phyloP scores from a whole-genome alignment of 37 sponge, comb jelly and placozoan genomes.

The Mnemiopsis leidyi region DNA sequence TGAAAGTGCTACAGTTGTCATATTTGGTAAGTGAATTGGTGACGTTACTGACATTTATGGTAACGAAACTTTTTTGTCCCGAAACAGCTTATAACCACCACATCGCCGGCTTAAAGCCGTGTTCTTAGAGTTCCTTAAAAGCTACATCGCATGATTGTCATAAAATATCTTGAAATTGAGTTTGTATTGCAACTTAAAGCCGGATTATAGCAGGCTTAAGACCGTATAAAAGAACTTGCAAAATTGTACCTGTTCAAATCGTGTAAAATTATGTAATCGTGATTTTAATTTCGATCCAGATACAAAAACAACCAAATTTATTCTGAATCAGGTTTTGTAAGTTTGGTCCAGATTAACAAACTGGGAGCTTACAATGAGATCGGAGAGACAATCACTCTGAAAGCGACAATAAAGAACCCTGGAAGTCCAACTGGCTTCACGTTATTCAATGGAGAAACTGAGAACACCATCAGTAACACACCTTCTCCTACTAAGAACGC shows the following conservation, averaged over 20 bases:
- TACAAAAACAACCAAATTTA: no score
- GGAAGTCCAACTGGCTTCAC: not conserved
- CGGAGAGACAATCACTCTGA: conserved; percentile 14
- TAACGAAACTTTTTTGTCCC: no score
- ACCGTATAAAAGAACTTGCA: not conserved
- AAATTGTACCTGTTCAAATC: no score
- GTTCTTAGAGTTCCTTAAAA: no score
- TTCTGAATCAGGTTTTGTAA: not conserved
- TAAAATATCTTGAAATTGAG: no score
- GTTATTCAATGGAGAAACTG: not conserved
- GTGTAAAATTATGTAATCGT: no score
- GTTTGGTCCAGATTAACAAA: not conserved
- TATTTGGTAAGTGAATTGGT: not conserved
- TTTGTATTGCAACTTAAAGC: not conserved
- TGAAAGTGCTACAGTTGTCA: not conserved
- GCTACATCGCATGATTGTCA: no score
- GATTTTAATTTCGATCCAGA: no score
- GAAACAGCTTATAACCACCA: no score
- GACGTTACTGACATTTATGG: no score
- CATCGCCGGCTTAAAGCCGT: no score
- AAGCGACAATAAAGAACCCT: not conserved
- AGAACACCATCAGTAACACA: not conserved
- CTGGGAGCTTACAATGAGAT: not conserved
- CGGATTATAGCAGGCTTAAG: not conserved
- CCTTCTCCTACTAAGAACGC: not conserved